Percentiles rank a stretch among this genome's conserved stretches.
Evolutionary conservation across 2,888 invertebrate species (phyloP).

Genomic region (Panorpa germanica): DNA sequence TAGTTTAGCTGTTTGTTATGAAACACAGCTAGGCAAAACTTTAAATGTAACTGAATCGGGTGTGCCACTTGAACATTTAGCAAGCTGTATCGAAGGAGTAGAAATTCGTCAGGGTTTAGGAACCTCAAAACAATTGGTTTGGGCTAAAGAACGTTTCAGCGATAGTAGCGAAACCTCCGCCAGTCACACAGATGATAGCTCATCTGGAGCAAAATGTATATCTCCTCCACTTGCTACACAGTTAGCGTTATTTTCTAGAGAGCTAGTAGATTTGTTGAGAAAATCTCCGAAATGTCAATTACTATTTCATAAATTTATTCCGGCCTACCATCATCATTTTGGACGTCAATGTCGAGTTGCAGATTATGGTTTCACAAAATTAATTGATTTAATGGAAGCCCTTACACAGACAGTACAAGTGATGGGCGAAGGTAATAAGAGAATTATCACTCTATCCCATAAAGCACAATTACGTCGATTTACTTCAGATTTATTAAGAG

Average conservation of each 20-base stretch:
- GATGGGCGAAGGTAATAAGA: slow-evolving; percentile 75
- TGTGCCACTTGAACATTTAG: slow-evolving; percentile 75
- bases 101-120: slow-evolving; percentile 25
- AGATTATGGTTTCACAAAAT: slow-evolving; percentile 88
- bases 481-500: slow-evolving; percentile 71
- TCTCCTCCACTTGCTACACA: slow-evolving; percentile 51
- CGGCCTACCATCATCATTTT: slow-evolving; percentile 92
- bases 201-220: slow-evolving; percentile 31
- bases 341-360: slow-evolving; percentile 89
- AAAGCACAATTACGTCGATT: slow-evolving; percentile 78
- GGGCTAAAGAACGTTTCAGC: slow-evolving; percentile 14
- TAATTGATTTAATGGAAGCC: slow-evolving; percentile 77
- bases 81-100: slow-evolving; percentile 66
- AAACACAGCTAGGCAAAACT: slow-evolving; percentile 19
- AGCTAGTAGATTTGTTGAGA: slow-evolving; percentile 69
- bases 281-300: slow-evolving; percentile 67
- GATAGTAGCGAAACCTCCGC: slow-evolving; percentile 1
- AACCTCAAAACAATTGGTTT: slow-evolving; percentile 34
- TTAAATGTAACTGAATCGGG: slow-evolving; percentile 33
- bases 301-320: slow-evolving; percentile 73
- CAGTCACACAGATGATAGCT: slow-evolving; percentile 2
- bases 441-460: slow-evolving; percentile 75
- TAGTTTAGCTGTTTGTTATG: slow-evolving; percentile 22
- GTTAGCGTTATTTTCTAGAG: slow-evolving; percentile 65
- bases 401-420: slow-evolving; percentile 77